These are phyloP conservation scores for Nasonia oneida DNA, from an alignment of 2,888 invertebrate genomes.

Conservation along the genomic window DNA sequence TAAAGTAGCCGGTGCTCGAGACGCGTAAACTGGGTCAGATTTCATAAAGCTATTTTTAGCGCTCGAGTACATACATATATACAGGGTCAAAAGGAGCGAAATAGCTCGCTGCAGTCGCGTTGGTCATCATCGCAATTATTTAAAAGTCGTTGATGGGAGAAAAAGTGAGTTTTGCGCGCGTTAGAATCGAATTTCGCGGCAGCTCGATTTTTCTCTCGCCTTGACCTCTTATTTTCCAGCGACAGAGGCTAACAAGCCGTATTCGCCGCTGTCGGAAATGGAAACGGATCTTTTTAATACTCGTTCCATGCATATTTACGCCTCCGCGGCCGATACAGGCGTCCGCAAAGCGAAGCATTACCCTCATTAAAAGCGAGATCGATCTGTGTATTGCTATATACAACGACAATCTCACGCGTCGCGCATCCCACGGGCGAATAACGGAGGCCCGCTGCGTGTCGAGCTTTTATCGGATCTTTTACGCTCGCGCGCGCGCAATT, in stretches of 20 bases:
- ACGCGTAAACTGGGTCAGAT: constrained; percentile 28
- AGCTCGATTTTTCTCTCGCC: neutral
- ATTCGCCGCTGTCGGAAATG: neutral
- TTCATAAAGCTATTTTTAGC: constrained; percentile 38
- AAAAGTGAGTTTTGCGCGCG: neutral
- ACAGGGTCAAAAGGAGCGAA: neutral
- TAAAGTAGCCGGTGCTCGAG: neutral
- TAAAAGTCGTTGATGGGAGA: neutral
- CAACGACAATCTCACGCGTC: too few species aligned
- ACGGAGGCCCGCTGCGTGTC: too few species aligned
- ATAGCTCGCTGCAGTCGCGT: neutral
- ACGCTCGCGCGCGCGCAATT: too few species aligned
- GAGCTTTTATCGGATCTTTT: too few species aligned
- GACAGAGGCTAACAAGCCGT: neutral
- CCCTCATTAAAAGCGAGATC: too few species aligned
- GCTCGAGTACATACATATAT: neutral
- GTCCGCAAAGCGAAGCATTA: too few species aligned
- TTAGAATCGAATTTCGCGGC: neutral
- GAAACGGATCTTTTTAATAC: neutral
- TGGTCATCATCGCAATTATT: constrained; percentile 12
- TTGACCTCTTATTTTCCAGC: neutral
- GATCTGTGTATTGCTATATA: too few species aligned
- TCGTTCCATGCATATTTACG: neutral
- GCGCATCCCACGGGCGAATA: too few species aligned
- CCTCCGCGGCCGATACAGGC: too few species aligned